Conservation (phyloP, 2,113 vertebrate genomes). For the Amblyopsis rosae region DNA sequence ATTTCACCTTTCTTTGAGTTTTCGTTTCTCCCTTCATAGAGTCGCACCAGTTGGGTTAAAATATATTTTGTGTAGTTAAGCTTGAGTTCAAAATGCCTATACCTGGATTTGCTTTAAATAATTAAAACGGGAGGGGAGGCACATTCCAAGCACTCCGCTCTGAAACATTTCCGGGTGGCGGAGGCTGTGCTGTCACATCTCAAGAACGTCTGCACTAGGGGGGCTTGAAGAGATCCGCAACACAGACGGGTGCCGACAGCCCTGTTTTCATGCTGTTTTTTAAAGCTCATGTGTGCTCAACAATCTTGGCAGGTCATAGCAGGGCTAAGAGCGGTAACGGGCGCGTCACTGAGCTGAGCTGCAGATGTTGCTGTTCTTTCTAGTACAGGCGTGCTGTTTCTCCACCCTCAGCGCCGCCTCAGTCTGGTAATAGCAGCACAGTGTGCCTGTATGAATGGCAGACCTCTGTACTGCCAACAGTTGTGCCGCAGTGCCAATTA, state of each 20-base stretch:
- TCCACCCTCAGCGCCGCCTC: conserved; percentile 26
- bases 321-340: conserved; percentile 35
- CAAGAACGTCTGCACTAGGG: conserved; percentile 20
- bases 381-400: conserved; percentile 46
- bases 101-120: conserved; percentile 4
- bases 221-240: conserved; percentile 25
- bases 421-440: conserved; percentile 38
- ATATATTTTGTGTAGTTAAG: too few species aligned
- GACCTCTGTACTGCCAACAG: conserved; percentile 25
- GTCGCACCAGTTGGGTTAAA: too few species aligned
- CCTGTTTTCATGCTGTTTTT: conserved; percentile 48
- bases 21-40: conserved; percentile 25
- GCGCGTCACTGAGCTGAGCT: conserved; percentile 39
- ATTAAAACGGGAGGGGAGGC: neutral
- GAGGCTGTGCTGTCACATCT: conserved; percentile 42
- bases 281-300: conserved; percentile 59
- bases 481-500: neutral
- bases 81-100: neutral
- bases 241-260: conserved; percentile 33
- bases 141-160: conserved; percentile 33
- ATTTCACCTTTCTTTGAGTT: conserved; percentile 52
- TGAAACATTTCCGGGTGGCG: conserved; percentile 24
- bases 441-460: conserved; percentile 29
- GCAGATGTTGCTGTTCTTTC: conserved; percentile 47
- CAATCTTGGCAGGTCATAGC: conserved; percentile 51